These are phyloP conservation scores for Dexiosoma caninum DNA, from an alignment of 2,888 invertebrate species.

Conservation along the genomic window DNA sequence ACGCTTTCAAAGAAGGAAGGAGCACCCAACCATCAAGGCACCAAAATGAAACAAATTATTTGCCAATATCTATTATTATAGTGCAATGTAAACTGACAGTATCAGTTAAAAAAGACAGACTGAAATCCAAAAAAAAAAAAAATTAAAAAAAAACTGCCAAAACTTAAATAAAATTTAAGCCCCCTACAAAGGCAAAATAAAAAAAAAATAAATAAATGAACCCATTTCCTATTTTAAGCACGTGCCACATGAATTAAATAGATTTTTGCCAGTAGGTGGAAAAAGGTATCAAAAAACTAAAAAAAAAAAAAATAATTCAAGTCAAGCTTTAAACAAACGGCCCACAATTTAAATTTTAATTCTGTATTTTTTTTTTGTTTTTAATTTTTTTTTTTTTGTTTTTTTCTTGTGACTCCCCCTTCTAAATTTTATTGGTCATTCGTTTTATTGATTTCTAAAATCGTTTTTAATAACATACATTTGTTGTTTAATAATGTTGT, in stretches of 20 bases:
- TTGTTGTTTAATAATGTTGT: conserved; percentile 45
- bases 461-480: conserved; percentile 36
- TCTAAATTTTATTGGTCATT: conserved; percentile 52
- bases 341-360: conserved; percentile 47
- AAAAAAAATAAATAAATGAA: background rate
- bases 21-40: background rate
- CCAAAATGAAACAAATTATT: conserved; percentile 44
- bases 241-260: conserved; percentile 78
- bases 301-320: conserved; percentile 65
- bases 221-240: conserved; percentile 72
- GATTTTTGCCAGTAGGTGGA: conserved; percentile 77
- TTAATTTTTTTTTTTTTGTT: background rate
- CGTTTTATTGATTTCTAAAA: conserved; percentile 49
- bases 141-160: conserved; percentile 22
- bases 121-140: conserved; percentile 12
- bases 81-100: conserved; percentile 45
- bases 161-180: conserved; percentile 38
- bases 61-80: conserved; percentile 56
- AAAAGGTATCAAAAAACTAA: conserved; percentile 52
- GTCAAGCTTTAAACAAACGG: conserved; percentile 36
- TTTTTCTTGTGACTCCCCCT: conserved; percentile 13
- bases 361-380: conserved; percentile 1
- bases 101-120: conserved; percentile 50
- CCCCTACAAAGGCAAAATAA: background rate
- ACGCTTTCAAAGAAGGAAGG: background rate